Evolutionary conservation across 2,113 vertebrate species (phyloP), one percentile per base, ranked within the genome.

Genomic region (Periophthalmodon schlosseri): DNA sequence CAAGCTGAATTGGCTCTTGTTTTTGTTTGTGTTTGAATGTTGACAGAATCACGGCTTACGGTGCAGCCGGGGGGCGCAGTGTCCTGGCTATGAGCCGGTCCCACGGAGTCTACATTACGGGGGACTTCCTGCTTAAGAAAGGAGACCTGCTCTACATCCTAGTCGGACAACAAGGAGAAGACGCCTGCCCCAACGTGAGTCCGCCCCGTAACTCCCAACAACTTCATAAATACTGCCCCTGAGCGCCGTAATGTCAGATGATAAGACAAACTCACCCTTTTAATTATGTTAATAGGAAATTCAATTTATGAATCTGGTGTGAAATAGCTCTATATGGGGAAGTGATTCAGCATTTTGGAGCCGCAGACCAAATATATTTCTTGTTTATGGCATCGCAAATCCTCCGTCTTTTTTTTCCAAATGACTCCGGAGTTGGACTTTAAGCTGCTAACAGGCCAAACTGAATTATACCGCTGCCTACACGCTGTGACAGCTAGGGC

Each of bases 101-200:
- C 28, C 94, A 97, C 0, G 98, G 98, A 0, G 94, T 96, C 76
- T 96, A 92, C 70, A 94, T 99, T 60, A 92, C 95, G 4, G 98
- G 94, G 79, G 96, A 97, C 90, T 99, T 98, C 88, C 91, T 92
- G 77, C 93, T 99, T 47, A 94, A 94, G 85, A 97, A 95, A 83
- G 95, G 94, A 5, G 95, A 98, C 50, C 87, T 91, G 0, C 91
- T 99, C 3, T 94, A 96, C 75, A 95, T 99, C 88, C 92, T 99
- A 88, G 97, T 99, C 36, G 98, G 98, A 83, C 98, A 99, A 70
- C 94, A 96, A 88, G 98, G 98, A 68, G 96, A 98, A 81, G 96
- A 98, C 5, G 96, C 98, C 28, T 99, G 98, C 61, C 96, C 97
- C 66, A 96, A 94, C 21, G 98, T 99, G 91, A 97, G 96, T 94